Evolutionary conservation across 2,888 invertebrate genomes (phyloP).

Genomic region (Atrina japonica): DNA sequence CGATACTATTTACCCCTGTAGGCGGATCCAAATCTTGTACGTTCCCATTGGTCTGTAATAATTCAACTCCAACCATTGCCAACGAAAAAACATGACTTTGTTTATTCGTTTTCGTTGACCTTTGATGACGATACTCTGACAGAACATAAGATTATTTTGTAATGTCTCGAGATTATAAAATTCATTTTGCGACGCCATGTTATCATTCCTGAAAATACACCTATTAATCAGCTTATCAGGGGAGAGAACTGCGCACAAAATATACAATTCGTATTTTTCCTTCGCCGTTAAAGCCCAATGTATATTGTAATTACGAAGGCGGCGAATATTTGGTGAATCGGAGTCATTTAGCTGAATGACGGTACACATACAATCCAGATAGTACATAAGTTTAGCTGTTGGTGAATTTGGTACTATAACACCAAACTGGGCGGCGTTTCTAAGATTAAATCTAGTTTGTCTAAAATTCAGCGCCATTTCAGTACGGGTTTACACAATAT

Average conservation of each 20-base stretch:
- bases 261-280: slow-evolving; percentile 17
- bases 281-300: slow-evolving; percentile 11
- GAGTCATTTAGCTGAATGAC: slow-evolving; percentile 44
- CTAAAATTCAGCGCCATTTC: slow-evolving; percentile 14
- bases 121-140: slow-evolving; percentile 39
- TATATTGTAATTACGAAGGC: slow-evolving; percentile 9
- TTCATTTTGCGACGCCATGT: slow-evolving; percentile 12
- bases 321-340: slow-evolving; percentile 3
- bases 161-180: slow-evolving; percentile 41
- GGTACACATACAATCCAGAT: slow-evolving; percentile 48
- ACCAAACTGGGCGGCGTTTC: not conserved
- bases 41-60: slow-evolving; percentile 35
- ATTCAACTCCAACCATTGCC: slow-evolving; percentile 29
- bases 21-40: too few species aligned
- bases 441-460: not conserved
- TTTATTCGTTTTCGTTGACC: slow-evolving; percentile 36
- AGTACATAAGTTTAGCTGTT: slow-evolving; percentile 49
- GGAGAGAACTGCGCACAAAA: slow-evolving; percentile 9
- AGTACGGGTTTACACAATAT: not conserved
- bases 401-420: slow-evolving; percentile 43
- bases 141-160: slow-evolving; percentile 31
- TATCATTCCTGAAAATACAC: slow-evolving; percentile 29
- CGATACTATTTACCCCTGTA: too few species aligned
- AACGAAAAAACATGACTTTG: slow-evolving; percentile 40
- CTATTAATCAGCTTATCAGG: slow-evolving; percentile 26